These are phyloP conservation scores for Orchestia grillus DNA, from an alignment of 1,140 invertebrate genomes.

Conservation along the genomic window DNA sequence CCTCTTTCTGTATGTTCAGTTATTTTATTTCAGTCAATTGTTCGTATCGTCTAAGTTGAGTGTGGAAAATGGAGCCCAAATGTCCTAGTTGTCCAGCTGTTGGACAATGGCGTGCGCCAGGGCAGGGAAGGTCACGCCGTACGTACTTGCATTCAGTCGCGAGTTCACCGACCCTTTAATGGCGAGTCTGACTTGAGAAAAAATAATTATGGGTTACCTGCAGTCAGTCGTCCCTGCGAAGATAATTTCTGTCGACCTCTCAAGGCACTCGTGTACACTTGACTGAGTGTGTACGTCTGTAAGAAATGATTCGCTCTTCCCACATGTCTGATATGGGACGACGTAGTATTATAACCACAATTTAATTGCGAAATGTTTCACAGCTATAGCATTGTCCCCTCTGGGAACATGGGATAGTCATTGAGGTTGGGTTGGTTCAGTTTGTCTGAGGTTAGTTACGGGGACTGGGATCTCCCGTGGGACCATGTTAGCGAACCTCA, in stretches of 20 bases:
- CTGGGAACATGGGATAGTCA: too few relatives aligned
- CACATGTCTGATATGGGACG: not conserved
- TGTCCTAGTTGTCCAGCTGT: not conserved
- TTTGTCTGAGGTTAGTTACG: too few relatives aligned
- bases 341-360: too few relatives aligned
- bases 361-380: too few relatives aligned
- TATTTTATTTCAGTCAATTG: too few relatives aligned
- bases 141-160: not conserved
- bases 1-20: not conserved
- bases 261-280: not conserved
- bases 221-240: not conserved
- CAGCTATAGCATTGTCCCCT: too few relatives aligned
- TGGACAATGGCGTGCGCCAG: not conserved
- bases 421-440: too few relatives aligned
- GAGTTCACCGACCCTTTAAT: not conserved
- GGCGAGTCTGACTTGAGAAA: not conserved
- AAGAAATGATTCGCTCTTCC: not conserved
- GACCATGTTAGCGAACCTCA: too few relatives aligned
- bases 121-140: not conserved
- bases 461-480: too few relatives aligned
- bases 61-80: not conserved
- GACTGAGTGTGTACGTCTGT: not conserved
- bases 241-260: not conserved
- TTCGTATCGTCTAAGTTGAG: not conserved
- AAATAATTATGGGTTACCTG: not conserved